Conservation (phyloP, 2,113 vertebrate species). For the Caranx ignobilis region DNA sequence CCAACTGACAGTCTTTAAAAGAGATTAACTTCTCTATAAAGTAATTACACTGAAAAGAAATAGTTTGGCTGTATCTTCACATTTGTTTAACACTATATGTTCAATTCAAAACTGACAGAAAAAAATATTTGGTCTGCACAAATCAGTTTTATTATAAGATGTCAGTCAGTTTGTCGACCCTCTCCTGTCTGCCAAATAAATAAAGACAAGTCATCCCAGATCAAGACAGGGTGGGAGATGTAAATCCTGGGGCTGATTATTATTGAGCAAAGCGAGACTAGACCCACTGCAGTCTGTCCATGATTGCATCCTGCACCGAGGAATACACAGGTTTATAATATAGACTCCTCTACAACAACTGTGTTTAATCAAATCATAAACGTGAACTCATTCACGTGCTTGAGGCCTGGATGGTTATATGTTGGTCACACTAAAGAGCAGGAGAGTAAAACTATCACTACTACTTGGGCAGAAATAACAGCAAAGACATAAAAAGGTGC, state of each 20-base stretch:
- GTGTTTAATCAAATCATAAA: background rate
- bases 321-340: background rate
- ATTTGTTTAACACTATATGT: background rate
- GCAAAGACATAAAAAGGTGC: conserved; percentile 37
- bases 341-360: background rate
- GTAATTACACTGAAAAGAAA: conserved; percentile 8
- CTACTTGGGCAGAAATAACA: conserved; percentile 37
- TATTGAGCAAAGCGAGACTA: background rate
- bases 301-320: background rate
- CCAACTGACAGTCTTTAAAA: background rate
- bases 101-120: background rate
- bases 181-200: conserved; percentile 1
- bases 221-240: background rate
- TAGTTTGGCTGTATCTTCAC: background rate
- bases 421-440: background rate
- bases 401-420: background rate
- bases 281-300: background rate
- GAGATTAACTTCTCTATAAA: conserved; percentile 11
- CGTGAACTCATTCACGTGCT: background rate
- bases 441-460: background rate
- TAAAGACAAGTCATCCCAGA: background rate
- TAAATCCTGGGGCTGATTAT: background rate
- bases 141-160: too few relatives aligned
- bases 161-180: background rate
- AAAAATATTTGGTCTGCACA: background rate